These are phyloP conservation scores for Artibeus lituratus DNA, from an alignment of 2,797 vertebrate species.

Conservation along the genomic window DNA sequence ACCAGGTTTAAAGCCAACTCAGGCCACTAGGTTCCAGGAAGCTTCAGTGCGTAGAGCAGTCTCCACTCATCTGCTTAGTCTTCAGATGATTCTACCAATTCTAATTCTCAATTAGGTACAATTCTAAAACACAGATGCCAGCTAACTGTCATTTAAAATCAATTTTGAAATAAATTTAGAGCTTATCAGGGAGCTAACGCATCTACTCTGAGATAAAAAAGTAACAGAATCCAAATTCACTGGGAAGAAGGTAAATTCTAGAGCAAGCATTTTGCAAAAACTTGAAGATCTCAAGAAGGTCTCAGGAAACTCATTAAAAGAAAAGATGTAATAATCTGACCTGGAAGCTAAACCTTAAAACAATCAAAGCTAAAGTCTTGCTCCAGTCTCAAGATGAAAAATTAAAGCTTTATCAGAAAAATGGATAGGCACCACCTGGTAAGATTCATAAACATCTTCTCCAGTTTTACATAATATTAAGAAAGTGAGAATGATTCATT, in stretches of 20 bases:
- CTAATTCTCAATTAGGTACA: neutral
- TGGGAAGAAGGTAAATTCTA: neutral
- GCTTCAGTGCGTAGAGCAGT: conserved; percentile 3
- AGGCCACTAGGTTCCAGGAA: neutral
- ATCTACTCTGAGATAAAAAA: conserved; percentile 28
- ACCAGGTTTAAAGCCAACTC: neutral
- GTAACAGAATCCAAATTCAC: neutral
- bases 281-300: conserved; percentile 49
- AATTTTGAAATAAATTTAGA: conserved; percentile 65
- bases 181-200: neutral
- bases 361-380: conserved; percentile 4
- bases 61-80: rapidly evolving
- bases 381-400: neutral
- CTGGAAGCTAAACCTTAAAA: conserved; percentile 44
- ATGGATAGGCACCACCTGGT: neutral
- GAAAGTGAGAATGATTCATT: conserved; percentile 21
- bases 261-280: conserved; percentile 50
- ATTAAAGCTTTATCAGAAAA: neutral
- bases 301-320: neutral
- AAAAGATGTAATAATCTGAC: conserved; percentile 43
- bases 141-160: conserved; percentile 45
- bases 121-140: conserved; percentile 32
- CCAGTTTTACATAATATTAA: conserved; percentile 8
- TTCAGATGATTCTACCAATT: neutral
- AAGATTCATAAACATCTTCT: neutral